Evolutionary conservation across 2,113 vertebrate genomes (phyloP).

Genomic region (Stigmatopora argus): DNA sequence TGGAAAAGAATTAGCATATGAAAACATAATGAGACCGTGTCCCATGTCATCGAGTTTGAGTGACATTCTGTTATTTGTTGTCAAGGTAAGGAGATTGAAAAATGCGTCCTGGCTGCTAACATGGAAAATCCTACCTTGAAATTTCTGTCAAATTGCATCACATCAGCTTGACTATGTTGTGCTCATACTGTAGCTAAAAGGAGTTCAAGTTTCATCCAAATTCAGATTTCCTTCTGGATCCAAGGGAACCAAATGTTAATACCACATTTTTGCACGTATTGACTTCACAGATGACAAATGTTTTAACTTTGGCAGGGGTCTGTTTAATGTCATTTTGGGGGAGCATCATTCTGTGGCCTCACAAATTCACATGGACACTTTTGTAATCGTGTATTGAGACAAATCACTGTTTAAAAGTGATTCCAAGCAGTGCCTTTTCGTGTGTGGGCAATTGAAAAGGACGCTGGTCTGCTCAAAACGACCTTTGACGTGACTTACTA

Average conservation of each 20-base stretch:
- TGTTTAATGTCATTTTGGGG: not conserved
- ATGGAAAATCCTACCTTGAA: not conserved
- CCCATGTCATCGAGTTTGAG: not conserved
- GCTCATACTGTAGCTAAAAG: not conserved
- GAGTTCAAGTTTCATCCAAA: conserved; percentile 2
- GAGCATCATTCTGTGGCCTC: not conserved
- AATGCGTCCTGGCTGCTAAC: not conserved
- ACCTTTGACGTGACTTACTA: not conserved
- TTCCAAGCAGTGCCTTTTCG: not conserved
- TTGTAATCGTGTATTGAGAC: not conserved
- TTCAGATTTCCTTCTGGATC: not conserved
- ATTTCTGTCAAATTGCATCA: conserved; percentile 2
- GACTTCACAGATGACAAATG: conserved; percentile 8
- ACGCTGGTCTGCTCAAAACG: too few species aligned
- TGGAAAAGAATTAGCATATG: not conserved
- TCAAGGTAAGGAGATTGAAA: not conserved
- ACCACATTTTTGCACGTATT: conserved; percentile 3
- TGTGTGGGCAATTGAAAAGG: too few species aligned
- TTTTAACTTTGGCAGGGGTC: not conserved
- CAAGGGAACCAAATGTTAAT: conserved; percentile 5
- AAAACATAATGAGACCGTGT: not conserved
- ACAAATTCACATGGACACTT: not conserved
- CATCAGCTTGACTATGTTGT: not conserved
- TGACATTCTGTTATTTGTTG: not conserved
- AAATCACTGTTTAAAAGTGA: not conserved